A percentile compares a stretch with the other conserved stretches of the same genome.
These are phyloP conservation scores for Merluccius polli DNA, from an alignment of 2,797 vertebrate species.

Conservation along the genomic window DNA sequence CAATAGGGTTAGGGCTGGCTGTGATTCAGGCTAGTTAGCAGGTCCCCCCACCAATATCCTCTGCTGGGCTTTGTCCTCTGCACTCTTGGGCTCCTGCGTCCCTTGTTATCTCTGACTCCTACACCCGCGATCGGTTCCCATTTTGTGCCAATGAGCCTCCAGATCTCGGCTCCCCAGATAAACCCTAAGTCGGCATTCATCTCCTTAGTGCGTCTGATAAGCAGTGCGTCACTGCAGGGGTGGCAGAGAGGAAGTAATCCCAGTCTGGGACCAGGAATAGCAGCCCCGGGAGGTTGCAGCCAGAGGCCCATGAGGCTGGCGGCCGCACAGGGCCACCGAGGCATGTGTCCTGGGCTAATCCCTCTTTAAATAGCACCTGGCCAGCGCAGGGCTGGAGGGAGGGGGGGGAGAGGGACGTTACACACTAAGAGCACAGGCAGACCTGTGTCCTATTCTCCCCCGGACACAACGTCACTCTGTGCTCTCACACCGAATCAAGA, in stretches of 20 bases:
- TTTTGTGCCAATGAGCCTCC: slow-evolving; percentile 38
- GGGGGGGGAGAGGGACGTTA: slow-evolving; percentile 43
- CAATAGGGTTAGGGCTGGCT: background rate
- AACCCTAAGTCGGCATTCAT: slow-evolving; percentile 79
- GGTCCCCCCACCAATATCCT: background rate
- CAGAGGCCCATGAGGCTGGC: slow-evolving; percentile 41
- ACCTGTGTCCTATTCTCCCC: slow-evolving; percentile 45
- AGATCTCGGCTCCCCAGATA: slow-evolving; percentile 67
- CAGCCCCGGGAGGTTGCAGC: slow-evolving; percentile 47
- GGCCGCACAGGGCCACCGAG: slow-evolving; percentile 34
- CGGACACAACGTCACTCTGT: slow-evolving; percentile 26
- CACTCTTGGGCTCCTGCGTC: background rate
- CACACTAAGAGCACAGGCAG: slow-evolving; percentile 39
- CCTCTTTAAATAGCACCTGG: slow-evolving; percentile 64
- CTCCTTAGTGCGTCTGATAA: slow-evolving; percentile 76
- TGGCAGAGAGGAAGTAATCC: slow-evolving; percentile 67
- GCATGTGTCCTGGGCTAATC: slow-evolving; percentile 69
- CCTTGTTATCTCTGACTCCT: slow-evolving; percentile 29
- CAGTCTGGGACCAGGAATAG: slow-evolving; percentile 79
- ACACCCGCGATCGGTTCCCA: slow-evolving; percentile 17
- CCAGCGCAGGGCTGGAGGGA: slow-evolving; percentile 14
- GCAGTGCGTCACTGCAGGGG: slow-evolving; percentile 67
- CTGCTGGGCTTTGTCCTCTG: background rate
- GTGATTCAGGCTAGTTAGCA: background rate
- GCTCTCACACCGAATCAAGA: slow-evolving; percentile 27